Conservation (phyloP, 30 jellyfish, hydroid and myxozoan species). For the Aurelia sp. region DNA sequence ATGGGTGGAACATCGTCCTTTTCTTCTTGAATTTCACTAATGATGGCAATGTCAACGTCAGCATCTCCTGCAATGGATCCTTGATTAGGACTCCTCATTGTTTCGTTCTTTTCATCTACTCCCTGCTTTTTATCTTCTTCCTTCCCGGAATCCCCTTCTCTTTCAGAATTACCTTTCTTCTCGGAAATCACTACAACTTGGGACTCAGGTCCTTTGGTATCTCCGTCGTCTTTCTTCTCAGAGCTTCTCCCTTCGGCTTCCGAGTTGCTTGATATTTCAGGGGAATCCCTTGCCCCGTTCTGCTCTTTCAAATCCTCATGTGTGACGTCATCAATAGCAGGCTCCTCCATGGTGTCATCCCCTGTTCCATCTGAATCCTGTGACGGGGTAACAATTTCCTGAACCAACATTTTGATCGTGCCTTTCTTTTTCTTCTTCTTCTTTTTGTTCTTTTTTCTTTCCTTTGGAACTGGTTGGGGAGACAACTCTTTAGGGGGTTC, state of each 20-base stretch:
- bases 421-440: constrained; percentile 70
- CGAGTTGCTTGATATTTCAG: too few species aligned
- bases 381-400: constrained; percentile 25
- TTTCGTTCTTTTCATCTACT: background rate
- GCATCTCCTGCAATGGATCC: constrained; percentile 2
- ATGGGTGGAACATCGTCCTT: background rate
- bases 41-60: constrained; percentile 30
- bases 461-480: constrained; percentile 83
- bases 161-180: constrained; percentile 28
- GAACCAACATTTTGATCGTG: constrained; percentile 37
- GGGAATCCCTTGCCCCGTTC: background rate
- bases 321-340: background rate
- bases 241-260: background rate
- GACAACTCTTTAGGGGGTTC: constrained; percentile 8
- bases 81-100: background rate
- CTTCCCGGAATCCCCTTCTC: constrained; percentile 8
- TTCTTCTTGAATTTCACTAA: background rate
- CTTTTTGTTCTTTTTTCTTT: constrained; percentile 86
- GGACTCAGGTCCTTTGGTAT: background rate
- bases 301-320: background rate
- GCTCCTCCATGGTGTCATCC: constrained; percentile 8
- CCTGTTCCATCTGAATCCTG: constrained; percentile 41
- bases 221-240: background rate
- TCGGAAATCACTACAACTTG: constrained; percentile 1
- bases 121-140: constrained; percentile 26